Base-by-base conservation (phyloP, 2,888 invertebrate species). In the Emmelina monodactyla region DNA sequence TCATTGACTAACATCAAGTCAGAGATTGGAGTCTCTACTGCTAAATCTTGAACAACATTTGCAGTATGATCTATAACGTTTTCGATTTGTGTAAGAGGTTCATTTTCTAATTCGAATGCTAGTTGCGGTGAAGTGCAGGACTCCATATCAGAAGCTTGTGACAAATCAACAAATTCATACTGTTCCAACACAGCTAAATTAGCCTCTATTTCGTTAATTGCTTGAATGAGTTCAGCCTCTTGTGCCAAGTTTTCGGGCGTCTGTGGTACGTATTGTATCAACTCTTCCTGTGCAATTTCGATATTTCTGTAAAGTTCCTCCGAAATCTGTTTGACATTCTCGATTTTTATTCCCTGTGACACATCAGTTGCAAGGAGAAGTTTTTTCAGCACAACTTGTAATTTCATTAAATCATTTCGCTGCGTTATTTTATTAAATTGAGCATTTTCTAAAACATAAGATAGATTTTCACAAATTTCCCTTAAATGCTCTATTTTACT, bases 181-280 rank as follows among this genome's bases (percentile, higher is more conserved):
- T 72, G 60, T 49, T 73, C 64, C 34, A 76, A 50, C 2, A 64
- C 61, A 31, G 68, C 70, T 43, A 76, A 69, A 41, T 60, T 67
- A 12, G 45, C 63, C 50, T 76, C 66, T 10, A 79, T 52, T 40
- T 71, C 64, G 39, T 61, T 56, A 31, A 78, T 51, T 7, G 58
- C 54, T 45, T 72, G 57, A 36, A 76, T 61, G 11, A 78, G 45
- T 42, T 59, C 60, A 16, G 62, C 64, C 50, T 71, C 71, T 41
- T 62, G 53, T 1, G 53, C 51, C 29, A 63, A 44, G 36, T 50
- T 52, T 14, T 57, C 50, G 11, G 52, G 33, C 1, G 57, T 37
- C 31, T 55, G 52, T 14, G 65, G 49, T 16, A 55, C 61, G 42
- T 62, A 67, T 38, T 63, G 51, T 16, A 71, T 57, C 9, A 73